phyloP scores from a whole-genome alignment of 1,140 invertebrate species.

The Maconellicoccus hirsutus region DNA sequence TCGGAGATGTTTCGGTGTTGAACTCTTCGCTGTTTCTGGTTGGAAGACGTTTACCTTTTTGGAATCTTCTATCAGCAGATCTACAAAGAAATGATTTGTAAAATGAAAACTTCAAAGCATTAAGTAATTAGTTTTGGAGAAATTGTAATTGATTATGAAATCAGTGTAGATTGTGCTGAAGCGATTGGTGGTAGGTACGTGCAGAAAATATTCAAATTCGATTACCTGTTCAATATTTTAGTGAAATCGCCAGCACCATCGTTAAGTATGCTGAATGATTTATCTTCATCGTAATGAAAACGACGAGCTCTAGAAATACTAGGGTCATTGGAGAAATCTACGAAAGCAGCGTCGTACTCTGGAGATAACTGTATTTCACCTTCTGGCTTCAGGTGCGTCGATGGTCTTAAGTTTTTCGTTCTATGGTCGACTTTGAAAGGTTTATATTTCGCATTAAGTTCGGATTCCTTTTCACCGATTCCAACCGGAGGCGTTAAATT shows the following conservation, averaged over 20 bases:
- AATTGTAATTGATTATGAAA: too few species aligned
- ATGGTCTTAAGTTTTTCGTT: not conserved
- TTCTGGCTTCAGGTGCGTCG: not conserved
- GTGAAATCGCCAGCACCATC: not conserved
- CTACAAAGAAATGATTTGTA: too few species aligned
- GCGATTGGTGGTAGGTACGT: too few species aligned
- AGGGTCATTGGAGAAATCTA: not conserved
- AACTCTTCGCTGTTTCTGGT: not conserved
- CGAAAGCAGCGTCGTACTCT: not conserved
- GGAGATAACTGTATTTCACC: not conserved
- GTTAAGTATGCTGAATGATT: too few species aligned
- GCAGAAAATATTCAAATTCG: not conserved
- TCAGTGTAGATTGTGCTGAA: too few species aligned
- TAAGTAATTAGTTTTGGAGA: too few species aligned
- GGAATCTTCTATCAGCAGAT: not conserved
- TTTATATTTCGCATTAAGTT: not conserved
- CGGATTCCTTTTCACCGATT: not conserved
- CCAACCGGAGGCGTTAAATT: not conserved
- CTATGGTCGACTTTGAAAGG: not conserved
- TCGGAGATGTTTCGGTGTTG: not conserved
- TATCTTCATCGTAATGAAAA: too few species aligned
- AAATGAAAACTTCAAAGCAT: too few species aligned
- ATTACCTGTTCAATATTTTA: not conserved
- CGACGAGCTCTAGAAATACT: too few species aligned
- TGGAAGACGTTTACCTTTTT: conserved; percentile 7